A percentile compares a stretch with the other conserved stretches of the same genome.
phyloP scores from a whole-genome alignment of 2,797 vertebrate genomes.

The Meriones psammophilus region DNA sequence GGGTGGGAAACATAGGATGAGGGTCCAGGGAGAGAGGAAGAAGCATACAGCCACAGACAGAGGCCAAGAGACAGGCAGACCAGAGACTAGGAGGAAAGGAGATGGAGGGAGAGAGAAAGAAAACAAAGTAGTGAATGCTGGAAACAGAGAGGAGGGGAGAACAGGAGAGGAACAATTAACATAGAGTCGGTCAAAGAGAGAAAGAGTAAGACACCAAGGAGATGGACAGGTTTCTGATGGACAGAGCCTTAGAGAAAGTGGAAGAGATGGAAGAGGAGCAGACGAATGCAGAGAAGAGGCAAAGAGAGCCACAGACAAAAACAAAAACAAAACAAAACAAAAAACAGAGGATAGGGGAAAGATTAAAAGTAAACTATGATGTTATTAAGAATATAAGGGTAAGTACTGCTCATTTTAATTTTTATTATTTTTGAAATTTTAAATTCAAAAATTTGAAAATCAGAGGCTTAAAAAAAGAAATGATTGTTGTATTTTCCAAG shows the following conservation, averaged over 20 bases:
- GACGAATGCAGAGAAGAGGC: not conserved
- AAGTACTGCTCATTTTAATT: slow-evolving; percentile 14
- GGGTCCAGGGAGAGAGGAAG: not conserved
- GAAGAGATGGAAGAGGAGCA: not conserved
- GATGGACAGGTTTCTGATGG: not conserved
- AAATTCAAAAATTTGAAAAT: slow-evolving; percentile 52
- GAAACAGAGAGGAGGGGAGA: not conserved
- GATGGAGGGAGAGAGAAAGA: not conserved
- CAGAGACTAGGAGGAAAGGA: not conserved
- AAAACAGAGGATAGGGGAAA: not conserved
- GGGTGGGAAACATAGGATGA: not conserved
- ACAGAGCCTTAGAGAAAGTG: slow-evolving; percentile 3
- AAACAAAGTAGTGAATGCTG: not conserved
- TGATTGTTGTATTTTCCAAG: slow-evolving; percentile 50
- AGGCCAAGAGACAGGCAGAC: not conserved
- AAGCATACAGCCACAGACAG: not conserved
- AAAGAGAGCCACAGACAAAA: not conserved
- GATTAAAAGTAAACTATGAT: slow-evolving; percentile 44
- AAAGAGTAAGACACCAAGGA: not conserved
- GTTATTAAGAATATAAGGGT: slow-evolving; percentile 21
- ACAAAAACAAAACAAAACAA: too few relatives aligned
- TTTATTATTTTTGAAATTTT: slow-evolving; percentile 41
- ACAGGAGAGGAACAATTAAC: not conserved
- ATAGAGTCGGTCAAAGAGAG: not conserved
- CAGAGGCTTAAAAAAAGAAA: slow-evolving; percentile 61